These are phyloP conservation scores for Spodoptera exigua DNA, from an alignment of 2,888 invertebrate genomes.

Conservation along the genomic window DNA sequence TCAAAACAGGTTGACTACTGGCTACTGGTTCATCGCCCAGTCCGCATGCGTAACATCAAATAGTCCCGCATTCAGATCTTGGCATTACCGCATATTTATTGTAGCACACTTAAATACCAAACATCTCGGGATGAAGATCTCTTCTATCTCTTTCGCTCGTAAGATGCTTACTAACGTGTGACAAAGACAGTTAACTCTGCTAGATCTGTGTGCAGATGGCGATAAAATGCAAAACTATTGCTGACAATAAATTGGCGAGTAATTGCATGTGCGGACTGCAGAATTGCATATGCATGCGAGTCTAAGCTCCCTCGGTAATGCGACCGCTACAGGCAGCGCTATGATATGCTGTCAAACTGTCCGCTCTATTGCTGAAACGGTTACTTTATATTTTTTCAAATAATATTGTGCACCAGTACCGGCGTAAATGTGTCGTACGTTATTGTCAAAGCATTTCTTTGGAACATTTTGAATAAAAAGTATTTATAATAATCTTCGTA, in stretches of 20 bases:
- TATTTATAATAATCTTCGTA: no score
- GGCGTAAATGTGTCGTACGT: constrained; percentile 1
- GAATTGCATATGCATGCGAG: constrained; percentile 36
- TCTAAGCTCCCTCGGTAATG: constrained; percentile 24
- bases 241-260: constrained; percentile 51
- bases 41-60: constrained; percentile 16
- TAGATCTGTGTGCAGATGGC: constrained; percentile 23
- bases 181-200: constrained; percentile 9
- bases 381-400: constrained; percentile 9
- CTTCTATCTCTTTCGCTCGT: constrained; percentile 15
- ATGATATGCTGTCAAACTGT: constrained; percentile 28
- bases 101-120: constrained; percentile 21
- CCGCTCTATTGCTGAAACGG: constrained; percentile 7
- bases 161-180: neutral
- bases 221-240: constrained; percentile 47
- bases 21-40: constrained; percentile 1
- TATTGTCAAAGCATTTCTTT: constrained; percentile 2
- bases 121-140: constrained; percentile 2
- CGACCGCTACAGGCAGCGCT: constrained; percentile 13
- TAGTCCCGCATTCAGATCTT: constrained; percentile 24
- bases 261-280: constrained; percentile 37
- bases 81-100: constrained; percentile 32
- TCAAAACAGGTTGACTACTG: neutral
- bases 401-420: neutral
- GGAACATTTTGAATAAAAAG: neutral